These are phyloP conservation scores for Etheostoma nigrum DNA, from an alignment of 2,797 vertebrate species.

Conservation along the genomic window DNA sequence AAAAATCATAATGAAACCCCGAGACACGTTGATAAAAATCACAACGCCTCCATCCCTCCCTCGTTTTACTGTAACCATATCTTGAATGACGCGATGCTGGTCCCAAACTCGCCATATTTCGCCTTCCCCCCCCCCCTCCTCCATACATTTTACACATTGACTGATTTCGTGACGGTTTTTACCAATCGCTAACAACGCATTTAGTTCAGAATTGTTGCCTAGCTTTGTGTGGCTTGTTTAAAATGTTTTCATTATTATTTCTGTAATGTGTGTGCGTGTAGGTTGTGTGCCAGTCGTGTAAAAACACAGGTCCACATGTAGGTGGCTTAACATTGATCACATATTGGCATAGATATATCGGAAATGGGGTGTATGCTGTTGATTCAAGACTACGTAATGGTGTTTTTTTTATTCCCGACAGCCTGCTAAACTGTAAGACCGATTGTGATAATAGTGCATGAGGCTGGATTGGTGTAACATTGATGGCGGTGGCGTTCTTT, in stretches of 20 bases:
- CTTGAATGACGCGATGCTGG: constrained; percentile 78
- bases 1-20: constrained; percentile 90
- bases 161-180: constrained; percentile 80
- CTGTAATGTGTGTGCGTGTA: constrained; percentile 14
- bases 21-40: constrained; percentile 88
- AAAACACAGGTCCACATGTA: constrained; percentile 60
- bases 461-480: constrained; percentile 67
- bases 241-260: constrained; percentile 9
- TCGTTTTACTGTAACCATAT: constrained; percentile 68
- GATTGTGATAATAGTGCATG: constrained; percentile 66
- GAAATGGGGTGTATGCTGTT: constrained; percentile 80
- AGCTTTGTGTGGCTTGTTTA: constrained; percentile 46
- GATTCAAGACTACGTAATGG: constrained; percentile 82
- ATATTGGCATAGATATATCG: constrained; percentile 67
- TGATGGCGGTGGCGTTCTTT: constrained; percentile 64
- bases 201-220: constrained; percentile 53
- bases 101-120: constrained; percentile 82
- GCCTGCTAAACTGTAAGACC: constrained; percentile 67
- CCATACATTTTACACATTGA: constrained; percentile 80
- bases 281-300: constrained; percentile 37
- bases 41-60: constrained; percentile 77
- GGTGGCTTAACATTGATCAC: constrained; percentile 67
- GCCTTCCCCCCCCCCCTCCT: constrained; percentile 46
- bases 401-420: constrained; percentile 81
- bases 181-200: constrained; percentile 65